Evolutionary conservation across 2,797 vertebrate species (phyloP), one percentile per base, ranked within the genome.

Genomic region (Holocentrus rufus): DNA sequence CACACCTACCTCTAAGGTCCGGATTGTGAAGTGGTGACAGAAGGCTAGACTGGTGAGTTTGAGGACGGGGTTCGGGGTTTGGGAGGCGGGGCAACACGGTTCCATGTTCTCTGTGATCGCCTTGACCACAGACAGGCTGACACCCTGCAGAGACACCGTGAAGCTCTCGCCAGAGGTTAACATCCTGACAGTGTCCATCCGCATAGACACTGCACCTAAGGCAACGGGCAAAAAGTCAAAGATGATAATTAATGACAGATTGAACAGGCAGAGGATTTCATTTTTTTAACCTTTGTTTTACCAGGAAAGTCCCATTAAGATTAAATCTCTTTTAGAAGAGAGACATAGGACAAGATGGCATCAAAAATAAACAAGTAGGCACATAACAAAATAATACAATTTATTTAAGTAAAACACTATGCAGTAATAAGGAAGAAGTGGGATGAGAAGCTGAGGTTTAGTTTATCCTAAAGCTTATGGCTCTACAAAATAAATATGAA

Each of bases 31-130:
- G 79, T 94, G 94, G 81, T 97, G 97, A 71, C 92, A 94, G 64
- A 96, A 18, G 6, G 92, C 92, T 68, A 98, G 88, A 20, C 90
- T 84, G n/a, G 93, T 92, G 72, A 98, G 91, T 79, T 90, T 93
- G 61, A 96, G 88, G 22, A 97, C 68, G 0, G 97, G 94, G 25
- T 87, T 89, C 6, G 90, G 89, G 56, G 93, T 95, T 61, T 95
- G 93, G 15, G 93, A 90, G 22, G 96, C 93, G 2, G 95, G 95
- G 85, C 93, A 95, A 86, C 97, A 98, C 0, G 92, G 94, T 86
- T 98, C 96, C 93, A 96, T 96, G 90, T 94, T 97, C 75, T 98
- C 97, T 0, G 92, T 94, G 61, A 98, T 85, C 0, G 88, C 91
- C 87, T 96, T 98, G 44, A 97, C 93, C 65, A 96, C 83, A 9